Evolutionary conservation across 2,888 invertebrate species (phyloP).

Genomic region (Gymnocheta viridis): DNA sequence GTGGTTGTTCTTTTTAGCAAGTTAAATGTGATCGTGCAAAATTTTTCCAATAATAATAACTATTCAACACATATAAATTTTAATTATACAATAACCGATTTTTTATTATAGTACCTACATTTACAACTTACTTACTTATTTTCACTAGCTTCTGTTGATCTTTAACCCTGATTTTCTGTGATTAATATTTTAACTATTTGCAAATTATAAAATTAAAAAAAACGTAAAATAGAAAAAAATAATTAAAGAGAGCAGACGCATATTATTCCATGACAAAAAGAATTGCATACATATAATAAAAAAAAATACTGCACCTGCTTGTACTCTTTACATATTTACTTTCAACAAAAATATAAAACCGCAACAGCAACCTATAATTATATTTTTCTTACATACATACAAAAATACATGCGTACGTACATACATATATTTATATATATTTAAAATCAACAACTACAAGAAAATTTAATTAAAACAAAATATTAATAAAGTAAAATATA

Average conservation of each 20-base stretch:
- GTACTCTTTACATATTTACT: constrained; percentile 50
- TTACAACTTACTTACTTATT: not conserved
- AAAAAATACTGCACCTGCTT: constrained; percentile 66
- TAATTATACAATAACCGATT: constrained; percentile 12
- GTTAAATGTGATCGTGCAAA: constrained; percentile 23
- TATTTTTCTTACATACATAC: constrained; percentile 18
- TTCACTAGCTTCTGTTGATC: constrained; percentile 20
- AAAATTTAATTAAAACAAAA: constrained; percentile 29
- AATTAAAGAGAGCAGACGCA: constrained; percentile 50
- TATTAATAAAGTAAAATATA: constrained; percentile 17
- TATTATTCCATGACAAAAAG: constrained; percentile 52
- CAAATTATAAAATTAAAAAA: constrained; percentile 27
- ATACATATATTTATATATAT: not conserved
- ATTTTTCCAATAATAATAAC: constrained; percentile 1
- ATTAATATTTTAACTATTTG: constrained; percentile 42
- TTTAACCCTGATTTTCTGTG: constrained; percentile 63
- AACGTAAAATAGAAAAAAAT: constrained; percentile 33
- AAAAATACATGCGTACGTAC: not conserved
- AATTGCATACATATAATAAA: too few species aligned
- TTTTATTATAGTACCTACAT: not conserved
- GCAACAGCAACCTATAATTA: constrained; percentile 55
- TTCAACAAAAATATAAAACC: constrained; percentile 29
- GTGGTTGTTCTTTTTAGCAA: constrained; percentile 2
- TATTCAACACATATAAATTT: too few species aligned
- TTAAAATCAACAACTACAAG: not conserved